Evolutionary conservation across 2,888 invertebrate genomes (phyloP).

Genomic region (Ypsolopha sequella): DNA sequence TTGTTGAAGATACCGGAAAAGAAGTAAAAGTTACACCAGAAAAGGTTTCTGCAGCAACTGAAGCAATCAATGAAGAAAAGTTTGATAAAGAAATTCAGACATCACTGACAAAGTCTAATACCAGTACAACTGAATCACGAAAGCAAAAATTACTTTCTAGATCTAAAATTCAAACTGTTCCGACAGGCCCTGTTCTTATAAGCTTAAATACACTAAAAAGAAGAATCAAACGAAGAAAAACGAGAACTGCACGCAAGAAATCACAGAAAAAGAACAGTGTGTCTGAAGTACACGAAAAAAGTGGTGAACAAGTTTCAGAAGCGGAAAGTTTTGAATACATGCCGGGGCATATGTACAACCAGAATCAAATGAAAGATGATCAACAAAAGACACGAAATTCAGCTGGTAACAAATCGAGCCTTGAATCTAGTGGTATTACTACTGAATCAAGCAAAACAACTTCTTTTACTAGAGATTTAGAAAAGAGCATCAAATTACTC

Average conservation of each 20-base stretch:
- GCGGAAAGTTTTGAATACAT: slow-evolving; percentile 79
- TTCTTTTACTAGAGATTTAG: slow-evolving; percentile 70
- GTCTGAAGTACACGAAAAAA: slow-evolving; percentile 27
- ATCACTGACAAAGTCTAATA: slow-evolving; percentile 26
- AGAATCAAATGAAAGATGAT: slow-evolving; percentile 40
- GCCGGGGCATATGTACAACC: slow-evolving; percentile 70
- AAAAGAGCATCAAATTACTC: slow-evolving; percentile 72
- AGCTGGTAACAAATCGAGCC: slow-evolving; percentile 51
- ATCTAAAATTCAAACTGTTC: not conserved
- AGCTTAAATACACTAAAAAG: slow-evolving; percentile 44
- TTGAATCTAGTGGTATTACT: slow-evolving; percentile 51
- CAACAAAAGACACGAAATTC: slow-evolving; percentile 21
- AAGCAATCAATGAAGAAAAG: slow-evolving; percentile 19
- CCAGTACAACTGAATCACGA: slow-evolving; percentile 11
- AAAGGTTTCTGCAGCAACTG: slow-evolving; percentile 24
- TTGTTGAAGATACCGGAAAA: slow-evolving; percentile 33
- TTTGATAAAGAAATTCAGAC: slow-evolving; percentile 56
- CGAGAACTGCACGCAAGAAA: slow-evolving; percentile 20
- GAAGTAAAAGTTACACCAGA: slow-evolving; percentile 35
- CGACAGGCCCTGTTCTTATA: slow-evolving; percentile 39
- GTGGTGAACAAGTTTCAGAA: slow-evolving; percentile 55
- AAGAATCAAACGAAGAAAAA: slow-evolving; percentile 32
- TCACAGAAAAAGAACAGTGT: not conserved
- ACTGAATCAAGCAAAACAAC: slow-evolving; percentile 56
- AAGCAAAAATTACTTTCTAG: not conserved